Evolutionary conservation across 1,140 invertebrate genomes (phyloP).

Genomic region (Lepidurus arcticus): DNA sequence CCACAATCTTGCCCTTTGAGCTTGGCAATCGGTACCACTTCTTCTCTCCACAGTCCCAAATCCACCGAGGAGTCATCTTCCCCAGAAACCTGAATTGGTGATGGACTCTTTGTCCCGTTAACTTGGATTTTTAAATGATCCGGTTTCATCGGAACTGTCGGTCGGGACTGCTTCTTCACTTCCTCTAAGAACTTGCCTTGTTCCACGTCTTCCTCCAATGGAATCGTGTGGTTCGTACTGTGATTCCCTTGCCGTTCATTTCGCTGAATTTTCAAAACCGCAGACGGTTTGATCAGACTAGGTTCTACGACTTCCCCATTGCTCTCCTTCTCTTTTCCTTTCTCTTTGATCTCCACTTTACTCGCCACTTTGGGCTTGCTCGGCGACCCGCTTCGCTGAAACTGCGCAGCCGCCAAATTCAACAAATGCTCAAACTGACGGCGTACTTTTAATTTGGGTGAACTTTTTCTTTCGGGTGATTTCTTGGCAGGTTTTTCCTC

Average conservation of each 20-base stretch:
- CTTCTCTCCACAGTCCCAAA: background rate
- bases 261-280: background rate
- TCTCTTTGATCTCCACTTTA: background rate
- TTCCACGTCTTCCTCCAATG: background rate
- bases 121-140: background rate
- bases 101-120: background rate
- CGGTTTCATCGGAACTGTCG: conserved; percentile 30
- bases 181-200: background rate
- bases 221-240: background rate
- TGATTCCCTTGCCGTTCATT: background rate
- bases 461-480: conserved; percentile 26
- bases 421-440: conserved; percentile 35
- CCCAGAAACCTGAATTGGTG: background rate
- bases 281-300: background rate
- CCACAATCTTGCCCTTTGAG: background rate
- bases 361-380: conserved; percentile 1
- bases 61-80: background rate
- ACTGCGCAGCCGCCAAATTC: conserved; percentile 32
- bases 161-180: conserved; percentile 20
- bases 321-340: background rate
- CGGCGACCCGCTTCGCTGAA: conserved; percentile 29
- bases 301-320: background rate
- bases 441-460: conserved; percentile 35
- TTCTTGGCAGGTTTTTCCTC: conserved; percentile 9
- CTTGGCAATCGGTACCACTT: background rate